Evolutionary conservation across 2,888 invertebrate species (phyloP), one percentile per base, ranked within the genome.

Genomic region (Chouioia cunea): DNA sequence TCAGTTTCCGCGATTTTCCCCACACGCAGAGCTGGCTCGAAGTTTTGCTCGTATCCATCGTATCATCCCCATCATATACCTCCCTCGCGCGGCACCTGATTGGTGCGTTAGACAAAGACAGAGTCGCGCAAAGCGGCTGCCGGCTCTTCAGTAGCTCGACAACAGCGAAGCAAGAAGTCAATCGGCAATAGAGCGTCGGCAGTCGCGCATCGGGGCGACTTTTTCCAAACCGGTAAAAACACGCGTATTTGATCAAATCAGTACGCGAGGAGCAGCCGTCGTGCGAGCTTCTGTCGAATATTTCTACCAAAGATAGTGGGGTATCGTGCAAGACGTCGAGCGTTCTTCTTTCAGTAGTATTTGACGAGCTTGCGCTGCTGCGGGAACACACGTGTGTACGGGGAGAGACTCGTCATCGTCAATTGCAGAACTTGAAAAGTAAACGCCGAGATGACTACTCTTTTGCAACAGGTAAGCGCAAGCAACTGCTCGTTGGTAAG

Each of bases 401-500:
- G 56, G 54, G 27, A 16, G 23, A 23, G 36, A 48, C 46, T 58
- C 22, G 18, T 58, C 20, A 3, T 46, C 4, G 14, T 46, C 20
- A n/a, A 52, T 20, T 23, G 36, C 22, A 56, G 4, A 4, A 23
- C 10, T 10, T 50, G 52, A 18, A 18, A 27, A 18, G 15, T 1
- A 56, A 23, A 6, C 20, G 43, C 46, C 66, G 53, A 74, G 65
- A 83, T 83, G 83, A 73, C 80, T 59, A 77, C 79, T n/a, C 71
- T 79, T 63, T 75, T 80, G 77, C 80, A 80, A 80, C 79, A 82
- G 81, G 83, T 83, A 78, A 81, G 77, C 56, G 18, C 83, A 78
- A 81, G 77, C 56, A n/a, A 20, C 8, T 20, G 4, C 20, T 10
- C 22, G 20, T 4, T 4, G 20, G 16, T 27, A 14, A n/a, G n/a